phyloP scores from a whole-genome alignment of 2,113 vertebrate species.

The Picathartes gymnocephalus region DNA sequence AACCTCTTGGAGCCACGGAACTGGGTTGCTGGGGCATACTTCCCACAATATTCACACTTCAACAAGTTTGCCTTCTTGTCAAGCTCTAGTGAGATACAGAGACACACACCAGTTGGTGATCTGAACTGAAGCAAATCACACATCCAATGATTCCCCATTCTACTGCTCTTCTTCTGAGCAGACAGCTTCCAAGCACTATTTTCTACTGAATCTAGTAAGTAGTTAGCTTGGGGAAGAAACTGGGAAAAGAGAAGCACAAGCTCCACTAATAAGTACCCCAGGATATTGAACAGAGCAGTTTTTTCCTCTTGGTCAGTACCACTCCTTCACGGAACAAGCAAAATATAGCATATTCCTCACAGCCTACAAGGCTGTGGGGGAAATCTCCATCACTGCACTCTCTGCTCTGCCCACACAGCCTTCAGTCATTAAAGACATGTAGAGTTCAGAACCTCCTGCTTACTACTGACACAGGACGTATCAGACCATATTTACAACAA shows the following conservation, averaged over 20 bases:
- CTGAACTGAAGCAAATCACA: neutral
- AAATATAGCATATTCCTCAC: neutral
- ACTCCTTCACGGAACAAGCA: neutral
- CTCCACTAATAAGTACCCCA: neutral
- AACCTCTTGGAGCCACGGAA: slow-evolving; percentile 96
- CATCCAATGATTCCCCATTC: neutral
- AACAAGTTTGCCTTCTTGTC: slow-evolving; percentile 79
- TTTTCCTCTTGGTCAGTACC: neutral
- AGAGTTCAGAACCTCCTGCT: neutral
- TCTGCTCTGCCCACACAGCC: neutral
- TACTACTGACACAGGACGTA: neutral
- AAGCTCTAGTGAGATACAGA: slow-evolving; percentile 71
- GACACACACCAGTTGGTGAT: neutral
- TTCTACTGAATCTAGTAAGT: neutral
- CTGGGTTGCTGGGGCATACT: slow-evolving; percentile 87
- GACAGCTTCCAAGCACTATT: neutral
- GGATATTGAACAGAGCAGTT: neutral
- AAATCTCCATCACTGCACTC: neutral
- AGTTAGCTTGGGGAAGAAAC: neutral
- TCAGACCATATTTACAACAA: neutral
- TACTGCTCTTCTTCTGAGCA: neutral
- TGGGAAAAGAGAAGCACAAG: neutral
- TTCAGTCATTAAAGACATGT: neutral
- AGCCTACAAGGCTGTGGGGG: neutral
- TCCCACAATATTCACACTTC: slow-evolving; percentile 95